Evolutionary conservation across 2,888 invertebrate species (phyloP).

Genomic region (Allygus modestus): DNA sequence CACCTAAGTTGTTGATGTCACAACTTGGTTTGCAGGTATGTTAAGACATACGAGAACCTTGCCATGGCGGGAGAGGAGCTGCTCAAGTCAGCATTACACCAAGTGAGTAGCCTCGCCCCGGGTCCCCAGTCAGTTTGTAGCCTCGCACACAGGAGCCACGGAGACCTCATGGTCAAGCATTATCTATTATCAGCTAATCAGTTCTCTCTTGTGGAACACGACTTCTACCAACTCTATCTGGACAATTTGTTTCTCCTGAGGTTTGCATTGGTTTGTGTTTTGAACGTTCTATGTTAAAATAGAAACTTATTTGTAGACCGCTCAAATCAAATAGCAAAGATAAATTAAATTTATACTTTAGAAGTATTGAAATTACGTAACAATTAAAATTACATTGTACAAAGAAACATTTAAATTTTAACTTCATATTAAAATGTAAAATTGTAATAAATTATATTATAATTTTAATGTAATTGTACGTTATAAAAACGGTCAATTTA

Average conservation of each 20-base stretch:
- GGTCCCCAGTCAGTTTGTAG: not conserved
- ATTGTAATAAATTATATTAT: too few relatives aligned
- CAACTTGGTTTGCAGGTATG: not conserved
- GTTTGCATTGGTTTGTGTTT: slow-evolving; percentile 45
- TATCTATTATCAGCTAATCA: slow-evolving; percentile 23
- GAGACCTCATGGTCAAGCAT: slow-evolving; percentile 4
- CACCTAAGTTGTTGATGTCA: too few relatives aligned
- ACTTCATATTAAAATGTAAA: too few relatives aligned
- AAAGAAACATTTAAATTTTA: too few relatives aligned
- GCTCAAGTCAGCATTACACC: slow-evolving; percentile 12
- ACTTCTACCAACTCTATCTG: slow-evolving; percentile 29
- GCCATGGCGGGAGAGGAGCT: slow-evolving; percentile 1
- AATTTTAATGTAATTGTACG: too few relatives aligned
- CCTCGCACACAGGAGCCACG: slow-evolving; percentile 3
- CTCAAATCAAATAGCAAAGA: not conserved
- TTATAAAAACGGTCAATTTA: too few relatives aligned
- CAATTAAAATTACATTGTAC: not conserved
- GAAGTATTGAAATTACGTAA: not conserved
- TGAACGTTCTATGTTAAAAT: slow-evolving; percentile 13
- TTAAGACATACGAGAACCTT: slow-evolving; percentile 7
- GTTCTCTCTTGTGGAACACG: not conserved
- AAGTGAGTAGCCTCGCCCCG: slow-evolving; percentile 12
- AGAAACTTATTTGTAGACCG: not conserved
- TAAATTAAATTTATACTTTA: not conserved
- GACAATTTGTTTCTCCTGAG: slow-evolving; percentile 13